Evolutionary conservation across 2,113 vertebrate genomes (phyloP), one percentile per base, ranked within the genome.

Genomic region (Bubalus kerabau): DNA sequence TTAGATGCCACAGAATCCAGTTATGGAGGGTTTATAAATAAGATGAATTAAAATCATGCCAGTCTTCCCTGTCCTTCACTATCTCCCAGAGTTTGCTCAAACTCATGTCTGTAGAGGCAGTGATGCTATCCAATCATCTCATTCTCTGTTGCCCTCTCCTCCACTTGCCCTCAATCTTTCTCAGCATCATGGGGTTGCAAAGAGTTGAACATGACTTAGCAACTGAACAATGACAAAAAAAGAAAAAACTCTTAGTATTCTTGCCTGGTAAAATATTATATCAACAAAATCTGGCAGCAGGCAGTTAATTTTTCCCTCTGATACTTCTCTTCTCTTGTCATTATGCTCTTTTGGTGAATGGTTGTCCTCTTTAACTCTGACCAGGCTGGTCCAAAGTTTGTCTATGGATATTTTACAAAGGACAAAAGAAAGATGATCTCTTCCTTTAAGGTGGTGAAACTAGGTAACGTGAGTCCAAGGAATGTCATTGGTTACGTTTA

Each of bases 31-130:
- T 67, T 59, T n/a, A 36, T 16, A 82, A 84, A 86, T 50, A 88
- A 10, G 12, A 40, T 48, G 1, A 43, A 86, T 52, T 86, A 91
- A 95, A 90, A 87, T 21, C 23, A 43, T 14, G 36, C 71, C 36
- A 43, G 23, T 43, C 36, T 76, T 43, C 71, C 23, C 36, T 76
- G 23, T 26, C 36, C 36, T 76, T 74, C 23, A 43, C 36, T 26
- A 0, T 43, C 71, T 76, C 36, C 23, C 23, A 76, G 36, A 76
- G 67, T 71, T 76, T 76, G 36, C 1, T 76, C 71, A 76, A 26
- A 43, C 23, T 76, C 36, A 26, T 76, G 40, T 76, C 71, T 6
- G 14, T 43, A 14, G 36, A 43, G 36, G 11, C 0, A 0, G 1
- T 43, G 23, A 76, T 76, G 36, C 71, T 26, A 76, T 76, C 71